phyloP scores from a whole-genome alignment of 1,140 invertebrate species.

The Eciton burchellii region DNA sequence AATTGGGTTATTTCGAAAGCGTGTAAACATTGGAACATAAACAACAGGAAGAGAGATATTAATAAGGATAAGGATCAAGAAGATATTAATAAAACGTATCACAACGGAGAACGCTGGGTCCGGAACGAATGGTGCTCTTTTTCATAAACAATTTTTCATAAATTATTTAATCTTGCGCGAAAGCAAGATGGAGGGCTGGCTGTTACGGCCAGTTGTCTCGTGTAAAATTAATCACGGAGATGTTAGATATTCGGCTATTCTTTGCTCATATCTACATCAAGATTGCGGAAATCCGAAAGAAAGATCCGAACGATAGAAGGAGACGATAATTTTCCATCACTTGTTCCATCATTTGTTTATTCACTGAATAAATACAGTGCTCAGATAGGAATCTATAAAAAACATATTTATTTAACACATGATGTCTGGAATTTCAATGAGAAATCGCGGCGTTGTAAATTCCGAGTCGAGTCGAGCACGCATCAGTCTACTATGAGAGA shows the following conservation, averaged over 20 bases:
- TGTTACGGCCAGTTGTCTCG: background rate
- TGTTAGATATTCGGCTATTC: background rate
- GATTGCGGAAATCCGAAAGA: too few relatives aligned
- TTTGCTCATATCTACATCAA: background rate
- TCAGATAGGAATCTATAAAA: too few relatives aligned
- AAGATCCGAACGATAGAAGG: background rate
- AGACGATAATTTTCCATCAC: too few relatives aligned
- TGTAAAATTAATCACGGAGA: slow-evolving; percentile 4
- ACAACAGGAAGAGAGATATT: slow-evolving; percentile 1
- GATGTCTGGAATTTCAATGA: background rate
- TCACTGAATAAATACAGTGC: too few relatives aligned
- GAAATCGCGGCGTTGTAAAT: background rate
- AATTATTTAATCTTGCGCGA: slow-evolving; percentile 16
- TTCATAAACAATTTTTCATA: slow-evolving; percentile 5
- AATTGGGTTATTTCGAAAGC: slow-evolving; percentile 54
- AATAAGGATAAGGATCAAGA: background rate
- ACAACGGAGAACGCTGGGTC: too few relatives aligned
- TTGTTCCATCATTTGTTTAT: too few relatives aligned
- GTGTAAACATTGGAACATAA: slow-evolving; percentile 46
- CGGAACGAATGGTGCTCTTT: background rate
- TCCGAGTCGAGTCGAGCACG: too few relatives aligned
- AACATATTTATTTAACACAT: too few relatives aligned
- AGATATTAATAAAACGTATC: background rate
- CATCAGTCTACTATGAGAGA: too few relatives aligned
- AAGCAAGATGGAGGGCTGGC: background rate